Evolutionary conservation across 1,140 invertebrate genomes (phyloP).

Genomic region (Amphibalanus amphitrite): DNA sequence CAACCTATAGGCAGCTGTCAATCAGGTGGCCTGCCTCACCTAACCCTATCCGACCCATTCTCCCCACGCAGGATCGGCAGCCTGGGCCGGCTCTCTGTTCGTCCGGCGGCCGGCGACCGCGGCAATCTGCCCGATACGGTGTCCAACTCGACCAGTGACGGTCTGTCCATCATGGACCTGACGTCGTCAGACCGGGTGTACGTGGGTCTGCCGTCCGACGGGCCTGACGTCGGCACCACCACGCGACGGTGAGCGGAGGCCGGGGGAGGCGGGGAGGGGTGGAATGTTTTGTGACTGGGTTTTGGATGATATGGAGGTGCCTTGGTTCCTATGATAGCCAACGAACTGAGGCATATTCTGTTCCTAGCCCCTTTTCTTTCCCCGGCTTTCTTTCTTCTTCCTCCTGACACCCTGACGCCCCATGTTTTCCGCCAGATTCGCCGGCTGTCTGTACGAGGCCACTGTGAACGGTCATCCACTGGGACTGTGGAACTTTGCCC

Average conservation of each 20-base stretch:
- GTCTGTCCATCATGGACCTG: slow-evolving; percentile 17
- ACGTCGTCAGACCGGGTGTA: neutral
- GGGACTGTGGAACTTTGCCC: slow-evolving; percentile 75
- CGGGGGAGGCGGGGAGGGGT: too few relatives aligned
- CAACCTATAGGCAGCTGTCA: too few relatives aligned
- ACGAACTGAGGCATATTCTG: too few relatives aligned
- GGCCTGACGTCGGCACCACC: neutral
- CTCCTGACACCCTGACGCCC: too few relatives aligned
- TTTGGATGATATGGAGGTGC: too few relatives aligned
- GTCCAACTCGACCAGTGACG: neutral
- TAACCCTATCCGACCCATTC: too few relatives aligned
- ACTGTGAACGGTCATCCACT: slow-evolving; percentile 54
- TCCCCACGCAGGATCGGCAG: slow-evolving; percentile 37
- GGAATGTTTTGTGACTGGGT: too few relatives aligned
- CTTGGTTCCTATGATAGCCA: too few relatives aligned
- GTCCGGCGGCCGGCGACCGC: slow-evolving; percentile 22
- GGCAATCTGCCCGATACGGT: neutral
- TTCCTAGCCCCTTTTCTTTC: too few relatives aligned
- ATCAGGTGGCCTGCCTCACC: too few relatives aligned
- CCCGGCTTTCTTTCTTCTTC: too few relatives aligned
- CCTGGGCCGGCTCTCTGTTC: slow-evolving; percentile 35
- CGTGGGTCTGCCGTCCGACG: neutral
- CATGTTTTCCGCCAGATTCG: slow-evolving; percentile 20
- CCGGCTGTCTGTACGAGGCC: slow-evolving; percentile 59
- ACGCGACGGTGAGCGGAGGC: neutral